These are phyloP conservation scores for Trypoxylus dichotomus DNA, from an alignment of 1,140 invertebrate species.

Conservation along the genomic window DNA sequence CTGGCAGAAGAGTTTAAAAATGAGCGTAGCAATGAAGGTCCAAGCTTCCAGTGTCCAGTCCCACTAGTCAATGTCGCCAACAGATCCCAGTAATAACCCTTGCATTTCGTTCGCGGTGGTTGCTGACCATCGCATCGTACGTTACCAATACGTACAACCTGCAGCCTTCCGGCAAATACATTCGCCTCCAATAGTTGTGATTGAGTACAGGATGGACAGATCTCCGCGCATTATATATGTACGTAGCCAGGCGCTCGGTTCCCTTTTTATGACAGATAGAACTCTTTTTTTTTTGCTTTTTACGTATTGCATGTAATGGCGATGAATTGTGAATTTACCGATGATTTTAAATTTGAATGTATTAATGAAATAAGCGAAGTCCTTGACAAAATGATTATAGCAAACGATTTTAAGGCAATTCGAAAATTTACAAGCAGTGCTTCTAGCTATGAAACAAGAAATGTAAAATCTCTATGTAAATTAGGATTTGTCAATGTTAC, in stretches of 20 bases:
- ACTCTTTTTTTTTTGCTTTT: neutral
- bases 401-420: too few species aligned
- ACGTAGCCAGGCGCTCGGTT: neutral
- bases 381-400: neutral
- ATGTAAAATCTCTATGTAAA: too few species aligned
- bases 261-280: neutral
- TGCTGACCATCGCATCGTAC: conserved; percentile 18
- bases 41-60: conserved; percentile 15
- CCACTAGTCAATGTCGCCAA: conserved; percentile 24
- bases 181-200: neutral
- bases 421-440: too few species aligned
- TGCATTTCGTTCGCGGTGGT: conserved; percentile 8
- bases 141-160: conserved; percentile 3
- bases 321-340: neutral
- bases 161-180: neutral
- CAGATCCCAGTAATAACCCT: conserved; percentile 24
- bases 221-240: neutral
- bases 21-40: conserved; percentile 24
- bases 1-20: conserved; percentile 25
- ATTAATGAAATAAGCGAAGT: neutral
- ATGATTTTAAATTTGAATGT: neutral
- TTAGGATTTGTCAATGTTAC: too few species aligned
- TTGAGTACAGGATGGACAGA: neutral
- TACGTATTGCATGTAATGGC: neutral
- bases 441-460: too few species aligned